A percentile compares a stretch with the other conserved stretches of the same genome.
These are phyloP conservation scores for Parotia lawesii DNA, from an alignment of 2,113 vertebrate genomes.

Conservation along the genomic window DNA sequence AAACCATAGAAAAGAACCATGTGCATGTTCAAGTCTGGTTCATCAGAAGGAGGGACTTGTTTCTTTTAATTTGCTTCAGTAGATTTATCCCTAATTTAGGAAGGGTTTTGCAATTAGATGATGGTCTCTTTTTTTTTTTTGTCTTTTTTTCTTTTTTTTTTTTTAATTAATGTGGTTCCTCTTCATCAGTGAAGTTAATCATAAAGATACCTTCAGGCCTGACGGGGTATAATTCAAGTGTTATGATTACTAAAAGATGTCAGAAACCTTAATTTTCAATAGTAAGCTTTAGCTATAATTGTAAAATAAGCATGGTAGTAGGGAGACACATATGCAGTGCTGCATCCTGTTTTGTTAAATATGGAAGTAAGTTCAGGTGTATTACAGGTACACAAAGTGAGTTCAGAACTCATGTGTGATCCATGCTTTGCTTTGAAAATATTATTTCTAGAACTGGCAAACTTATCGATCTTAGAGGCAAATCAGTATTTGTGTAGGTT, in stretches of 20 bases:
- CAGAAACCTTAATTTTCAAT: background rate
- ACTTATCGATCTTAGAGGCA: background rate
- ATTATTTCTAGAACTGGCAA: background rate
- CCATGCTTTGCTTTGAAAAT: background rate
- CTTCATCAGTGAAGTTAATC: background rate
- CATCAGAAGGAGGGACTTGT: background rate
- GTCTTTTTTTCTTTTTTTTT: accelerated
- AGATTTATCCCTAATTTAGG: background rate
- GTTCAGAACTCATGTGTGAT: background rate
- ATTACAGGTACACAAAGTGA: background rate
- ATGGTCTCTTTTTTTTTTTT: background rate
- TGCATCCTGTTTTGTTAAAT: background rate
- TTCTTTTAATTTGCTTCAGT: background rate
- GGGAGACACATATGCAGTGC: background rate
- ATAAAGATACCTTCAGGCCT: background rate
- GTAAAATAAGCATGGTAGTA: background rate
- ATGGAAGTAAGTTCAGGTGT: background rate
- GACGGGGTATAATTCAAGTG: background rate
- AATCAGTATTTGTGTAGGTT: background rate
- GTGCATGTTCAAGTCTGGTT: background rate
- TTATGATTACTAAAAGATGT: background rate
- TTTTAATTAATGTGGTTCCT: background rate
- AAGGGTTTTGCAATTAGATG: background rate
- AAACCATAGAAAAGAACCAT: background rate
- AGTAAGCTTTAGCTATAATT: background rate